A percentile compares a stretch with the other conserved stretches of the same genome.
These are phyloP conservation scores for Cyprinella venusta DNA, from an alignment of 2,797 vertebrate species.

Conservation along the genomic window DNA sequence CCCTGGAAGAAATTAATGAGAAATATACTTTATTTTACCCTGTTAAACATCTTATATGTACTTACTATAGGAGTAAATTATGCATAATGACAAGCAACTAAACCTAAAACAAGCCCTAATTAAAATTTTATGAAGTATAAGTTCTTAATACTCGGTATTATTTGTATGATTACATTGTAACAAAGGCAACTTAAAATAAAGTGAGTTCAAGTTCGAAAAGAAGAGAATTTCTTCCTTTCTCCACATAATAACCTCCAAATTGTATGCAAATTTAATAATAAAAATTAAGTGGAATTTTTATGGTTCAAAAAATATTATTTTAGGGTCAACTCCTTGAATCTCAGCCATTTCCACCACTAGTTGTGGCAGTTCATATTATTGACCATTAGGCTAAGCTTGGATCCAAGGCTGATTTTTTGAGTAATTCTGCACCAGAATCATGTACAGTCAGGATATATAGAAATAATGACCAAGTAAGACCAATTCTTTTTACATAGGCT, in stretches of 20 bases:
- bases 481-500: slow-evolving; percentile 18
- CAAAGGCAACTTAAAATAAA: too few species aligned
- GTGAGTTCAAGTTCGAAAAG: neutral
- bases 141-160: too few species aligned
- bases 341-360: neutral
- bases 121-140: too few species aligned
- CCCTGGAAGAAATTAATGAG: neutral
- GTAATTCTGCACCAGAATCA: neutral
- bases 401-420: neutral
- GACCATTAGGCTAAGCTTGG: neutral
- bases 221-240: neutral
- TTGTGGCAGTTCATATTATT: neutral
- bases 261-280: neutral
- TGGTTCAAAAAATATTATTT: neutral
- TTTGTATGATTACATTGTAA: too few species aligned
- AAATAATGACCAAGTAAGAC: slow-evolving; percentile 2
- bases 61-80: too few species aligned
- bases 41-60: too few species aligned
- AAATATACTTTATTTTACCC: neutral
- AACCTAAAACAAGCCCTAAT: too few species aligned
- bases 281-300: neutral
- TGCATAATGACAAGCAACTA: too few species aligned
- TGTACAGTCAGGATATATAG: neutral
- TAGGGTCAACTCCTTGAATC: neutral
- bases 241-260: neutral